These are phyloP conservation scores for Caradrina kadenii DNA, from an alignment of 2,888 invertebrate species.

Conservation along the genomic window DNA sequence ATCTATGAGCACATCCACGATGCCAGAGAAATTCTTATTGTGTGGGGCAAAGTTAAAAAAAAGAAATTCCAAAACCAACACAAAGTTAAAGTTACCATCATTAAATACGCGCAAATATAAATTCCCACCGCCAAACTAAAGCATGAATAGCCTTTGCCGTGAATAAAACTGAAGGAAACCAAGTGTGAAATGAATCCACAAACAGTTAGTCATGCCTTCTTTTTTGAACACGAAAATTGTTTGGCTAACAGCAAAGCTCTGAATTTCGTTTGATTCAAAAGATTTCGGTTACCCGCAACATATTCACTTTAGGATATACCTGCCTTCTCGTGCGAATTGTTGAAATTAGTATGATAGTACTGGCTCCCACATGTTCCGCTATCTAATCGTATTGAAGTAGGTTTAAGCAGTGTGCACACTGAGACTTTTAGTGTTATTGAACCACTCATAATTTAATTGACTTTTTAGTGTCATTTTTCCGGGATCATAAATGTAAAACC, in stretches of 20 bases:
- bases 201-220: constrained; percentile 51
- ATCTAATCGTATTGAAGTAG: constrained; percentile 5
- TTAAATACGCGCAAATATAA: constrained; percentile 13
- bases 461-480: not conserved
- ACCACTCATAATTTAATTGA: not conserved
- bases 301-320: constrained; percentile 25
- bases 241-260: constrained; percentile 52
- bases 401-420: constrained; percentile 8
- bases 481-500: too few species aligned
- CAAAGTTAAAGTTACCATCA: not conserved
- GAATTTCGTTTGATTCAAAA: constrained; percentile 51
- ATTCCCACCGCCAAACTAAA: constrained; percentile 16
- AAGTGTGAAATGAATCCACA: constrained; percentile 62
- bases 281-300: constrained; percentile 32
- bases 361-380: constrained; percentile 2
- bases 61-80: not conserved
- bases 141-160: constrained; percentile 47
- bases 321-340: constrained; percentile 10
- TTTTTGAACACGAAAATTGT: constrained; percentile 56
- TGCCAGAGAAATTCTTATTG: too few species aligned
- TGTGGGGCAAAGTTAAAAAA: too few species aligned
- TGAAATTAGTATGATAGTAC: constrained; percentile 14
- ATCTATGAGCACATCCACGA: too few species aligned
- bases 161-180: constrained; percentile 57
- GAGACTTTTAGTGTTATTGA: too few species aligned